Base-by-base conservation (phyloP, 2,113 vertebrate genomes). In the Stegostoma tigrinum region DNA sequence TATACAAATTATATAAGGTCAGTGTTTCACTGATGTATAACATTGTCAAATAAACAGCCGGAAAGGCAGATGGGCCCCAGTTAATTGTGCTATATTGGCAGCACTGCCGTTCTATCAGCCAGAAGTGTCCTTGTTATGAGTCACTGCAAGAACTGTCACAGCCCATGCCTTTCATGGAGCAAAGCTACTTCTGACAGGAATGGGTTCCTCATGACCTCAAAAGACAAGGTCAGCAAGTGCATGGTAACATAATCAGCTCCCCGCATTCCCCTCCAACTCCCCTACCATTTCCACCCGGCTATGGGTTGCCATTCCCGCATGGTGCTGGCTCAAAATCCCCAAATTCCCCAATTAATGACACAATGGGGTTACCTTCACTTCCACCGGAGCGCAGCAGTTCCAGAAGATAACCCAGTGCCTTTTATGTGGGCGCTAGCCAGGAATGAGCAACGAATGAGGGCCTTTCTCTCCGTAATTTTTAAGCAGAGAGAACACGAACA, bases 81-180 rank as follows among this genome's bases (percentile, higher is more conserved):
- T 95, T 72, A 95, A 95, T 95, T 95, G 94, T 34, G 45, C 23
- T 90, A 75, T 72, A 95, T 95, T 95, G 94, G 94, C 94, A 95
- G 68, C 94, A 72, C 23, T 48, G 68, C 42, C 48, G 7, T 52
- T 30, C 68, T 42, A 72, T 72, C 68, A 95, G 94, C 68, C 94
- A 70, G 42, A 42, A 70, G 67, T 95, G 94, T 95, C 94, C 94
- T 95, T 34, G 42, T 24, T 24, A 52, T 75, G 38, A 95, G 94
- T 95, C 94, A 95, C 67, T 95, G 38, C 68, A 48, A 93, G 94
- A 95, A 48, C 94, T 72, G 94, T 72, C 94, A 72, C 38, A 45
- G 27, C 67, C 68, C 68, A 34, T 30, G 5, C 45, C 94, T 95
- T 72, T 45, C 52, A 68, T 52, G 21, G 68, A 52, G 23, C 67